Evolutionary conservation across 2,888 invertebrate species (phyloP), one percentile per base, ranked within the genome.

Genomic region (Pammene fasciana): DNA sequence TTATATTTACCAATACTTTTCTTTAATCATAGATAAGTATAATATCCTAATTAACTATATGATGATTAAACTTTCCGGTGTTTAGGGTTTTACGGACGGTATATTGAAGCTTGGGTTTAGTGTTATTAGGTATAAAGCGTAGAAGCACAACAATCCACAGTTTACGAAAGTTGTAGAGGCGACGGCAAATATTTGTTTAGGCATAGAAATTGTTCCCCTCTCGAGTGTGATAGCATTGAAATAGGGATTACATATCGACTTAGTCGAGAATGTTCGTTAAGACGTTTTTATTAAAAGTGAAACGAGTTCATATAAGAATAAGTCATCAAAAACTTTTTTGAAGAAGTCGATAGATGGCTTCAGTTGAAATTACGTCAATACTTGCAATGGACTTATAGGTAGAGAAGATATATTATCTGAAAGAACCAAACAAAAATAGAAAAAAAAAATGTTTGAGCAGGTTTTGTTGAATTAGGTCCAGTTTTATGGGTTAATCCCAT

Each of bases 161-260:
- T 70, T 65, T 70, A 65, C 65, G 59, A 60, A 70, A 60, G 65
- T 65, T 60, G 60, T 55, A 60, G 55, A 81, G 76, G 81, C 81
- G 79, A 84, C 76, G 76, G 78, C 79, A 82, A 86, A 86, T 82
- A 81, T 85, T 86, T 79, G 82, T 79, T 82, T 84, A 83, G 85
- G 84, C 77, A 78, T 77, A 80, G 81, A 79, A 67, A 79, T 75
- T 79, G 79, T 79, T 82, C 74, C 75, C 77, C 76, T 77, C 76
- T 79, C 71, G 73, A 79, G 79, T 74, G 77, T 78, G 82, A 78
- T 79, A 78, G 80, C 80, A 78, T 79, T 78, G 75, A 77, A 77
- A 77, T 76, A 76, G 76, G 78, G 79, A 76, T 82, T 80, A 79
- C 78, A 79, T 79, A 77, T 79, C 77, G 76, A 77, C 75, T 77